Conservation (phyloP, 2,113 vertebrate genomes). For the Salminus brasiliensis region DNA sequence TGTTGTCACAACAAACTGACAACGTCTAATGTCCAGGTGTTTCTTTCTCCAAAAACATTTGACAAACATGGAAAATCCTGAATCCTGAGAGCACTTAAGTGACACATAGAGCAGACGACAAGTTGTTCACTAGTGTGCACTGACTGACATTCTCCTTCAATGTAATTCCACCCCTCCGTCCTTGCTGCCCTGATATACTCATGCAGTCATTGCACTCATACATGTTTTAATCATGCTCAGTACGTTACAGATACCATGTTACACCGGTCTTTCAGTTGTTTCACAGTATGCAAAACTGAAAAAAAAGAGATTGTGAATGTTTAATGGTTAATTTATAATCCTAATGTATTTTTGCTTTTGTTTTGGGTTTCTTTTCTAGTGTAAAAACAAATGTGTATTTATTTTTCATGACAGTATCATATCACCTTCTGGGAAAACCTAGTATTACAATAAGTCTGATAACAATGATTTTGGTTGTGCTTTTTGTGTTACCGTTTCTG, state of each 20-base stretch:
- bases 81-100: slow-evolving; percentile 50
- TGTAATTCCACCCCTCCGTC: slow-evolving; percentile 54
- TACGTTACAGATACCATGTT: slow-evolving; percentile 60
- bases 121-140: slow-evolving; percentile 64
- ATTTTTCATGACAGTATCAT: slow-evolving; percentile 75
- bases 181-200: slow-evolving; percentile 45
- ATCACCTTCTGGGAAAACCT: slow-evolving; percentile 66
- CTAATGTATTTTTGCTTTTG: slow-evolving; percentile 64
- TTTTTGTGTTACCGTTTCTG: slow-evolving; percentile 23
- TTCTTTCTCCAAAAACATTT: not conserved
- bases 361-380: slow-evolving; percentile 65
- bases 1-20: slow-evolving; percentile 12
- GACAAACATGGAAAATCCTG: slow-evolving; percentile 17
- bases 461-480: slow-evolving; percentile 55
- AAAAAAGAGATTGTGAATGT: slow-evolving; percentile 73
- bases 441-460: slow-evolving; percentile 69
- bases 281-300: slow-evolving; percentile 73
- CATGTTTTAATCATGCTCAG: slow-evolving; percentile 59
- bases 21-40: not conserved
- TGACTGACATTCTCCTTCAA: slow-evolving; percentile 67
- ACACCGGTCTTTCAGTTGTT: slow-evolving; percentile 64
- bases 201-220: slow-evolving; percentile 37
- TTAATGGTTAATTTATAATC: slow-evolving; percentile 80
- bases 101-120: slow-evolving; percentile 39
- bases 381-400: slow-evolving; percentile 75